These are phyloP conservation scores for Anas flavirostris DNA, from an alignment of 2,797 vertebrate species.

Conservation along the genomic window DNA sequence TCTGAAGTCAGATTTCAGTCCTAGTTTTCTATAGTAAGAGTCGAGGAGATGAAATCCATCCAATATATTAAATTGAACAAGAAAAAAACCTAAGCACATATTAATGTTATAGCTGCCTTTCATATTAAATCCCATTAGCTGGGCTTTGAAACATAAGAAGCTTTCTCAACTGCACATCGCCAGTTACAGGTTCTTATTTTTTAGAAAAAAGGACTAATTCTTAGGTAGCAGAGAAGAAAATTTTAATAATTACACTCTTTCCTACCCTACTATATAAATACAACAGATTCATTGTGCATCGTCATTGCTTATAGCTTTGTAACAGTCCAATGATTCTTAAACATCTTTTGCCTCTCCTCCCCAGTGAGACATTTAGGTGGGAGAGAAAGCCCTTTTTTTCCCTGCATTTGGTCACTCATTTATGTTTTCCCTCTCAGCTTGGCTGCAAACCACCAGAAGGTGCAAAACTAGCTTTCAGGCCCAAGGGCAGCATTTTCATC, in stretches of 20 bases:
- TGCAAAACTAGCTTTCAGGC: background rate
- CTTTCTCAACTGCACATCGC: background rate
- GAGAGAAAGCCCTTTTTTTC: background rate
- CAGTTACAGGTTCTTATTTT: background rate
- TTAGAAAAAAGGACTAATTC: background rate
- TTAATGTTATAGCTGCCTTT: background rate
- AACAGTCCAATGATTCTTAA: background rate
- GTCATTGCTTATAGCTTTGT: background rate
- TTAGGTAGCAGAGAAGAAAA: background rate
- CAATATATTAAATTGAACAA: background rate
- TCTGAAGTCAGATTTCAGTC: background rate
- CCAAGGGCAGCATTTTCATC: background rate
- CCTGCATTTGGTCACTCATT: background rate
- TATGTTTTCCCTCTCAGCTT: background rate
- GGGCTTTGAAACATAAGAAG: background rate
- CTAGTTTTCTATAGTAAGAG: background rate
- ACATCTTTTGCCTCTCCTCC: background rate
- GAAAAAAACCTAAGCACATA: background rate
- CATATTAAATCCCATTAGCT: background rate
- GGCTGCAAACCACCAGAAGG: slow-evolving; percentile 34
- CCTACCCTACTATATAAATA: background rate
- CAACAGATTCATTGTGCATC: background rate
- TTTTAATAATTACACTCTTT: background rate
- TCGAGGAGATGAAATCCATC: background rate
- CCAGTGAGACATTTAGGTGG: background rate